Percentiles rank a stretch among this genome's conserved stretches.
phyloP scores from a whole-genome alignment of 2,888 invertebrate species.

The Panopea generosa region DNA sequence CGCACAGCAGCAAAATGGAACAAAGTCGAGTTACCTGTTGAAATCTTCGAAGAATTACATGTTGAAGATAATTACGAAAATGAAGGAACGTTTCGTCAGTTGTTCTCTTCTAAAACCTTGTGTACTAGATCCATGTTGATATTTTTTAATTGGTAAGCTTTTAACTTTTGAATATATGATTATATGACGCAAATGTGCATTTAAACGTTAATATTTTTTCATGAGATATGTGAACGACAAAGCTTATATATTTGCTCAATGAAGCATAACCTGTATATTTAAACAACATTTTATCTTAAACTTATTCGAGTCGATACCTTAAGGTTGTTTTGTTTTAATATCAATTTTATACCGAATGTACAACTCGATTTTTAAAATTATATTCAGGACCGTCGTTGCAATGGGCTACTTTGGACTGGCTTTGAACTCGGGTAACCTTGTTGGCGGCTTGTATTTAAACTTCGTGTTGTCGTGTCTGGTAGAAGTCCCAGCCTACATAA shows the following conservation, averaged over 20 bases:
- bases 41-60: constrained; percentile 30
- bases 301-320: too few relatives aligned
- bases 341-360: background rate
- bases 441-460: constrained; percentile 76
- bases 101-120: too few relatives aligned
- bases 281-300: too few relatives aligned
- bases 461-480: constrained; percentile 74
- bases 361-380: background rate
- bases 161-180: too few relatives aligned
- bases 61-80: constrained; percentile 22
- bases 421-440: constrained; percentile 73
- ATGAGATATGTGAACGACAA: too few relatives aligned
- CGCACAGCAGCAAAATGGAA: constrained; percentile 64
- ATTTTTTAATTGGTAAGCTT: too few relatives aligned
- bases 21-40: constrained; percentile 47
- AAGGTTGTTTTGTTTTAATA: too few relatives aligned
- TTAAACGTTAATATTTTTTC: constrained; percentile 49
- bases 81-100: constrained; percentile 39
- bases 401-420: constrained; percentile 76
- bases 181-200: constrained; percentile 48
- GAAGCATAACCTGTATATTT: too few relatives aligned
- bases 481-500: constrained; percentile 71
- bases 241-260: too few relatives aligned
- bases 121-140: too few relatives aligned
- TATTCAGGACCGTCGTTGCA: constrained; percentile 74